phyloP scores from a whole-genome alignment of 2,888 invertebrate species.

The Athalia rosae region DNA sequence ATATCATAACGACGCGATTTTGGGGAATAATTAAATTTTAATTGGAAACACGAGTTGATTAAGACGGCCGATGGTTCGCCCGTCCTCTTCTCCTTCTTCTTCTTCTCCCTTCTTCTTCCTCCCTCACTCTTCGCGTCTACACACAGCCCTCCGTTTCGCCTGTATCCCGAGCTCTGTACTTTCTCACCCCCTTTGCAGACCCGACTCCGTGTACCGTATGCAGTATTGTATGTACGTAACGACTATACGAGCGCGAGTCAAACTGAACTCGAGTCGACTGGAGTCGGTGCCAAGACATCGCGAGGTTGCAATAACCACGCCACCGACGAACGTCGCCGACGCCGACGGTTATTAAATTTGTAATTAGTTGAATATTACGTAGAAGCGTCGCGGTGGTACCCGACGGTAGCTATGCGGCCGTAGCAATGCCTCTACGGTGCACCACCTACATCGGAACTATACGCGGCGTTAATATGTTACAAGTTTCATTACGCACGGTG shows the following conservation, averaged over 20 bases:
- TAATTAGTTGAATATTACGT: constrained; percentile 71
- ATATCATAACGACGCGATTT: constrained; percentile 62
- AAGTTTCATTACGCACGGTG: constrained; percentile 64
- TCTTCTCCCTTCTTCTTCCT: constrained; percentile 50
- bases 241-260: neutral
- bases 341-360: constrained; percentile 67
- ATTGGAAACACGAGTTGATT: constrained; percentile 71
- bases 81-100: constrained; percentile 46
- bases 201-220: too few species aligned
- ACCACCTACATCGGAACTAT: too few species aligned
- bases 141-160: constrained; percentile 37
- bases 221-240: too few species aligned
- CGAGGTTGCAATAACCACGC: constrained; percentile 63
- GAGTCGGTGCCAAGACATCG: constrained; percentile 60
- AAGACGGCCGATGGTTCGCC: constrained; percentile 60
- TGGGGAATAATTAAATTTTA: constrained; percentile 68
- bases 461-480: constrained; percentile 62
- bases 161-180: neutral
- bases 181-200: too few species aligned
- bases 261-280: constrained; percentile 18
- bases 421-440: neutral
- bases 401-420: neutral
- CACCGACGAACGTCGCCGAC: constrained; percentile 57
- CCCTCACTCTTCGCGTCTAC: constrained; percentile 44
- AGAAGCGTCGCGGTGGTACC: constrained; percentile 52